A percentile compares a stretch with the other conserved stretches of the same genome.
Evolutionary conservation across 2,797 vertebrate species (phyloP).

Genomic region (Synaphobranchus kaupii): DNA sequence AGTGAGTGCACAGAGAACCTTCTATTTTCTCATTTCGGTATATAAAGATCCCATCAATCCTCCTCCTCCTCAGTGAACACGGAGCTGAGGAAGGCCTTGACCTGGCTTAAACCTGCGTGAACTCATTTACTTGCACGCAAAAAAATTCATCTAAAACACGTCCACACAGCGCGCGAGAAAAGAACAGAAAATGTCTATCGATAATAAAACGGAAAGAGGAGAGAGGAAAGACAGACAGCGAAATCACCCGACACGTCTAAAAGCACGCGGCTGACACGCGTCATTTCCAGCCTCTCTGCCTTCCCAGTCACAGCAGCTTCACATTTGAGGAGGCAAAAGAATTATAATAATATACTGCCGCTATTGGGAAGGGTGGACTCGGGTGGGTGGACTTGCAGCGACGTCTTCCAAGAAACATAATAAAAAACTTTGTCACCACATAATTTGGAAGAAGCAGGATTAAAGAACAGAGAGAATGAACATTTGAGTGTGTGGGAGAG

Average conservation of each 20-base stretch:
- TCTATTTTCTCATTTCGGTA: slow-evolving; percentile 65
- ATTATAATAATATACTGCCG: not conserved
- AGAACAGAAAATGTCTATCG: not conserved
- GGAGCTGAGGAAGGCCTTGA: slow-evolving; percentile 59
- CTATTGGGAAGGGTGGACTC: not conserved
- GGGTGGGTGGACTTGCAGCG: not conserved
- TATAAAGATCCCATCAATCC: slow-evolving; percentile 73
- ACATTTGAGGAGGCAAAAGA: not conserved
- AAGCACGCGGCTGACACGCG: not conserved
- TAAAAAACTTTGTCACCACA: not conserved
- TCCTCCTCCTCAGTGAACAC: slow-evolving; percentile 57
- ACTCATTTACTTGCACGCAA: slow-evolving; percentile 44
- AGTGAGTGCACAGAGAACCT: slow-evolving; percentile 48
- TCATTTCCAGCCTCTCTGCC: not conserved
- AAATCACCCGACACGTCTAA: not conserved
- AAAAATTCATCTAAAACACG: not conserved
- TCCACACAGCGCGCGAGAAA: slow-evolving; percentile 10
- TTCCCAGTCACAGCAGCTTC: not conserved
- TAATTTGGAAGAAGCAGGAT: slow-evolving; percentile 16
- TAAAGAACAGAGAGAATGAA: slow-evolving; percentile 23
- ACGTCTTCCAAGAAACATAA: not conserved
- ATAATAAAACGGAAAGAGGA: not conserved
- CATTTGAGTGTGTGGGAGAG: not conserved
- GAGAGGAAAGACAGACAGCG: not conserved
- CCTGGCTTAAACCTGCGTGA: slow-evolving; percentile 46